A percentile compares a stretch with the other conserved stretches of the same genome.
Conservation (phyloP, 2,888 invertebrate genomes). For the Portevinia maculata region DNA sequence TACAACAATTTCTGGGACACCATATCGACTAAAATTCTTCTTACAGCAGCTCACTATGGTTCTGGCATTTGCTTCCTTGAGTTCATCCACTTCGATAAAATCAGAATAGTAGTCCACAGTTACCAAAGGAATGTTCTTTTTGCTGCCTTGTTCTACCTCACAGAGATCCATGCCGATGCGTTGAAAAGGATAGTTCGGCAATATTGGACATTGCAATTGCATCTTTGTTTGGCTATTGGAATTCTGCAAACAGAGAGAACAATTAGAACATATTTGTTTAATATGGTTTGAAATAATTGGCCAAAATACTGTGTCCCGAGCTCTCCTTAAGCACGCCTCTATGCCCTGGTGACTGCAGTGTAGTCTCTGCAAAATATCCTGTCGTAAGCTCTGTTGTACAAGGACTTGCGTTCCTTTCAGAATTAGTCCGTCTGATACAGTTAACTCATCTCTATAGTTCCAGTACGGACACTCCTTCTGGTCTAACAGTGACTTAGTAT, state of each 20-base stretch:
- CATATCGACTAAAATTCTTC: too few species aligned
- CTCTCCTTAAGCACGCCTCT: too few species aligned
- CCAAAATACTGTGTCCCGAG: too few species aligned
- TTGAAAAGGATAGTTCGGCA: slow-evolving; percentile 49
- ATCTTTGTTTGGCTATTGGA: slow-evolving; percentile 30
- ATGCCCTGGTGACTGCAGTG: slow-evolving; percentile 32
- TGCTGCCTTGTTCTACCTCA: slow-evolving; percentile 27
- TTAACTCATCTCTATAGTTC: too few species aligned
- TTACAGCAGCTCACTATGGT: slow-evolving; percentile 29
- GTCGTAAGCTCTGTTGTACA: slow-evolving; percentile 2
- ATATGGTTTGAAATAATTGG: too few species aligned
- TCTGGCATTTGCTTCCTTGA: too few species aligned
- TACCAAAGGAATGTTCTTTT: slow-evolving; percentile 33
- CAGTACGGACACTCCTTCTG: slow-evolving; percentile 4
- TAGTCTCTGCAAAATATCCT: slow-evolving; percentile 22
- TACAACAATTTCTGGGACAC: too few species aligned
- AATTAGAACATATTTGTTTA: too few species aligned
- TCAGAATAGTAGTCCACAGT: slow-evolving; percentile 58
- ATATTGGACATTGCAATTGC: slow-evolving; percentile 22
- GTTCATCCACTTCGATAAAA: slow-evolving; percentile 60
- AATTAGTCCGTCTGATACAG: slow-evolving; percentile 9
- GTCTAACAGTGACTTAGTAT: neutral
- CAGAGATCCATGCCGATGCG: slow-evolving; percentile 48
- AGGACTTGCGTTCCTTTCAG: slow-evolving; percentile 16
- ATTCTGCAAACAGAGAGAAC: slow-evolving; percentile 33